Percentiles rank a stretch among this genome's conserved stretches.
These are phyloP conservation scores for Clunio marinus DNA, from an alignment of 2,888 invertebrate species.

Conservation along the genomic window DNA sequence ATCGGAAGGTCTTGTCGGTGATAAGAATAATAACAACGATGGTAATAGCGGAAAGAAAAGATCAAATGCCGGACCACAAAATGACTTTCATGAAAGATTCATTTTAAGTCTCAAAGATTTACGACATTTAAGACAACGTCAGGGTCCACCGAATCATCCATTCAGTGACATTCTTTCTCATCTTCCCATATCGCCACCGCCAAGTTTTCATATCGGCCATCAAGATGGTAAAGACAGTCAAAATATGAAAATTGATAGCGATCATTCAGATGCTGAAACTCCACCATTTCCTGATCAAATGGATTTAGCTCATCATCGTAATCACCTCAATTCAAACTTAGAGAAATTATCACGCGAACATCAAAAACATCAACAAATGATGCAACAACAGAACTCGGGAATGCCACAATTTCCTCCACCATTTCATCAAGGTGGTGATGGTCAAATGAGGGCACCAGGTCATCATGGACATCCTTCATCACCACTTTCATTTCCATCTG, in stretches of 20 bases:
- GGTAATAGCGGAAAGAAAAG: constrained; percentile 46
- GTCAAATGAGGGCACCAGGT: constrained; percentile 44
- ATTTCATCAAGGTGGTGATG: constrained; percentile 42
- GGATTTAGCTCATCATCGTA: constrained; percentile 46
- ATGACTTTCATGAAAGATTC: constrained; percentile 35
- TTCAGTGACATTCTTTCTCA: constrained; percentile 31
- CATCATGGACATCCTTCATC: constrained; percentile 56
- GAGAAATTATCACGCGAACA: constrained; percentile 46
- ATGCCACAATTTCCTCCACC: constrained; percentile 42
- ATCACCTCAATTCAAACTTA: constrained; percentile 46
- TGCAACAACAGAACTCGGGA: constrained; percentile 45
- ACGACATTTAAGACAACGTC: constrained; percentile 46
- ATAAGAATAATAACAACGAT: constrained; percentile 46
- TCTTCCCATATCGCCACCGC: constrained; percentile 34
- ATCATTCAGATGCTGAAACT: constrained; percentile 44
- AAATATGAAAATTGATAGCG: constrained; percentile 31
- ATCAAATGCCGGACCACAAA: neutral
- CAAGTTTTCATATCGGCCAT: constrained; percentile 21
- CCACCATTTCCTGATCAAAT: constrained; percentile 51
- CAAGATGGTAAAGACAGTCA: neutral
- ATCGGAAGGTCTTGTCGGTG: constrained; percentile 38
- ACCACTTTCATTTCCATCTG: constrained; percentile 68
- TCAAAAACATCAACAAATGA: constrained; percentile 48
- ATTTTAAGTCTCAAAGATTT: constrained; percentile 51
- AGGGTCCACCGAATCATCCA: constrained; percentile 43